Conservation (phyloP, 2,888 invertebrate genomes). For the Dromius quadrimaculatus region DNA sequence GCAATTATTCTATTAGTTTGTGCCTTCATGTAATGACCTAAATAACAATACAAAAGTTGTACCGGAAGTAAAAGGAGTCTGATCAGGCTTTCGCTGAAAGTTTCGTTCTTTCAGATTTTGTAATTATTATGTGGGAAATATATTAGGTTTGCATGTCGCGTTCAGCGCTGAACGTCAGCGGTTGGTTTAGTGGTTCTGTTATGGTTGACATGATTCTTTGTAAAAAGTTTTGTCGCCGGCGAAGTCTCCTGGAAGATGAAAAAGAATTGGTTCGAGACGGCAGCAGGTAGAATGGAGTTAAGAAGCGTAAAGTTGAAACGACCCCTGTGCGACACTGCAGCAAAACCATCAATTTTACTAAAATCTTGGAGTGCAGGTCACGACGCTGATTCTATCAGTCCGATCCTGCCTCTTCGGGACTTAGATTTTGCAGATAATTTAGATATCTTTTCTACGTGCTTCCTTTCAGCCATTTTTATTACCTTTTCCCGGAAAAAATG, state of each 20-base stretch:
- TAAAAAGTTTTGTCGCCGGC: constrained; percentile 44
- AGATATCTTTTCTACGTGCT: constrained; percentile 39
- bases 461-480: constrained; percentile 43
- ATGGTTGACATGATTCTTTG: constrained; percentile 44
- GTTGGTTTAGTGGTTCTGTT: constrained; percentile 41
- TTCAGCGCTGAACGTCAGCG: no score
- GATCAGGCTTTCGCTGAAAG: no score
- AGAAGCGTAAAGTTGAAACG: constrained; percentile 50
- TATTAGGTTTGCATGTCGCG: no score
- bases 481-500: constrained; percentile 32
- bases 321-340: constrained; percentile 40
- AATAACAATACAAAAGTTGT: no score
- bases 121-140: no score
- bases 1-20: no score
- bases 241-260: constrained; percentile 35
- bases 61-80: no score
- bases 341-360: constrained; percentile 51
- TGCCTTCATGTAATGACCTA: no score
- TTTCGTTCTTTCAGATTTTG: no score
- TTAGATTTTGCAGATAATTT: constrained; percentile 50
- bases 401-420: constrained; percentile 6
- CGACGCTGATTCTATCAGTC: constrained; percentile 15
- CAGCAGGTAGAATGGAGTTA: constrained; percentile 49
- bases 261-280: constrained; percentile 46
- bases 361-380: constrained; percentile 40